These are phyloP conservation scores for Heliothis virescens DNA, from an alignment of 1,140 invertebrate species.

Conservation along the genomic window DNA sequence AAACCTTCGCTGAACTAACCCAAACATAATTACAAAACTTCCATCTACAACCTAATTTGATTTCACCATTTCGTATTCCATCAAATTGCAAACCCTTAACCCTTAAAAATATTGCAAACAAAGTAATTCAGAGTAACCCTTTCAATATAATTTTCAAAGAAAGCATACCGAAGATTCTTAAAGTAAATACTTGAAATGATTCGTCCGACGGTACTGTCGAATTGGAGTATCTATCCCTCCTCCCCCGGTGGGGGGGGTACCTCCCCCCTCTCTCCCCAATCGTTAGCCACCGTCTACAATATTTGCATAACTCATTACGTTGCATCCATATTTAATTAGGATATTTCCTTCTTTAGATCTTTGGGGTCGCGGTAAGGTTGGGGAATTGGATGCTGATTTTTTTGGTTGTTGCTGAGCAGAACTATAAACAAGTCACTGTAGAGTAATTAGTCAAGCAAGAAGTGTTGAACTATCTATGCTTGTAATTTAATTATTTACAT, in stretches of 20 bases:
- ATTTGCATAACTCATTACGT: slow-evolving; percentile 84
- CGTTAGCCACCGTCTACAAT: slow-evolving; percentile 76
- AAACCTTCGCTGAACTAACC: not conserved
- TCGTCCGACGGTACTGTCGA: slow-evolving; percentile 55
- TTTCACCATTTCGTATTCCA: slow-evolving; percentile 21
- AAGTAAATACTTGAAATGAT: slow-evolving; percentile 60
- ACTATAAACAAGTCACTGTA: no score
- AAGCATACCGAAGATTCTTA: slow-evolving; percentile 52
- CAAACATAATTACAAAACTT: slow-evolving; percentile 18
- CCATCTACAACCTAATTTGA: slow-evolving; percentile 7
- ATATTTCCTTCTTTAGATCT: slow-evolving; percentile 75
- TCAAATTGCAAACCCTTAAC: slow-evolving; percentile 20
- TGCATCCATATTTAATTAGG: slow-evolving; percentile 85
- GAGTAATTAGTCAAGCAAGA: no score
- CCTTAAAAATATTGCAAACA: slow-evolving; percentile 48
- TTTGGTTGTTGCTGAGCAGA: slow-evolving; percentile 10
- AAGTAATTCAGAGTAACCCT: slow-evolving; percentile 51
- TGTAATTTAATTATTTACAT: no score
- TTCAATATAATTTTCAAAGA: slow-evolving; percentile 54
- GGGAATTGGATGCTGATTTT: slow-evolving; percentile 47
- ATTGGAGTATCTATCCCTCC: slow-evolving; percentile 48
- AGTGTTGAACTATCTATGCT: no score
- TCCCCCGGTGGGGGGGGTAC: slow-evolving; percentile 11
- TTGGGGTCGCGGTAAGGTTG: slow-evolving; percentile 48
- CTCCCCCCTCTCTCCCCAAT: slow-evolving; percentile 57